Conservation (phyloP, 92 coral and sea anemone species). For the Galaxea fascicularis region DNA sequence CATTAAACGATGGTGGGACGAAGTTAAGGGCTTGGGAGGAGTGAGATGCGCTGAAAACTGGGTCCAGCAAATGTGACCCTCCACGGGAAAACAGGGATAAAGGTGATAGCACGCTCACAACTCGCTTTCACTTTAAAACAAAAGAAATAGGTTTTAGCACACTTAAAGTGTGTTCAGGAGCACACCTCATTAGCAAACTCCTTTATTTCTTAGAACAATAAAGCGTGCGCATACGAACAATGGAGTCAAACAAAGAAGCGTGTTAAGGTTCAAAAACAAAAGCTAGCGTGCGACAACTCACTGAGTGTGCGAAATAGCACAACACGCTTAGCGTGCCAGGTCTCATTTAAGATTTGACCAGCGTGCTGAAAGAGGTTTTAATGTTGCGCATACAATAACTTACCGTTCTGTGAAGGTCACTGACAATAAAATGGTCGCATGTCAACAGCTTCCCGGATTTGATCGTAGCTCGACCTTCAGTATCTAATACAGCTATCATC, state of each 20-base stretch:
- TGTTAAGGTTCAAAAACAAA: slow-evolving; percentile 18
- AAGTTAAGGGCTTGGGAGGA: no score
- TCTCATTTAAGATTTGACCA: not conserved
- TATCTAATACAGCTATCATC: no score
- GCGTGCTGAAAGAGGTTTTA: not conserved
- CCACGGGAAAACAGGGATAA: not conserved
- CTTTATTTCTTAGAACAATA: not conserved
- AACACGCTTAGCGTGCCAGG: not conserved
- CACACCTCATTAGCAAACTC: slow-evolving; percentile 14
- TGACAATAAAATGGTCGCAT: not conserved
- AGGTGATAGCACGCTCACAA: slow-evolving; percentile 19
- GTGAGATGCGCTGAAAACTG: no score
- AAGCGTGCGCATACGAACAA: not conserved
- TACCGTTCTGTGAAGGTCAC: not conserved
- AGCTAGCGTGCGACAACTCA: not conserved
- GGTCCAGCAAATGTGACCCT: not conserved
- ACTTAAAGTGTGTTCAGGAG: slow-evolving; percentile 9
- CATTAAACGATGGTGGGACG: no score
- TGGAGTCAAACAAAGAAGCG: slow-evolving; percentile 14
- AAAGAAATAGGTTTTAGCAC: slow-evolving; percentile 11
- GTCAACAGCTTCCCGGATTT: no score
- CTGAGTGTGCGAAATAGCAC: not conserved
- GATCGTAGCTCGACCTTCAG: no score
- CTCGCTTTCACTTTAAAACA: slow-evolving; percentile 11
- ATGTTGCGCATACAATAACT: not conserved